Percentiles rank a stretch among this genome's conserved stretches.
Conservation (phyloP, 2,797 vertebrate species). For the Coccyzus lansbergi region DNA sequence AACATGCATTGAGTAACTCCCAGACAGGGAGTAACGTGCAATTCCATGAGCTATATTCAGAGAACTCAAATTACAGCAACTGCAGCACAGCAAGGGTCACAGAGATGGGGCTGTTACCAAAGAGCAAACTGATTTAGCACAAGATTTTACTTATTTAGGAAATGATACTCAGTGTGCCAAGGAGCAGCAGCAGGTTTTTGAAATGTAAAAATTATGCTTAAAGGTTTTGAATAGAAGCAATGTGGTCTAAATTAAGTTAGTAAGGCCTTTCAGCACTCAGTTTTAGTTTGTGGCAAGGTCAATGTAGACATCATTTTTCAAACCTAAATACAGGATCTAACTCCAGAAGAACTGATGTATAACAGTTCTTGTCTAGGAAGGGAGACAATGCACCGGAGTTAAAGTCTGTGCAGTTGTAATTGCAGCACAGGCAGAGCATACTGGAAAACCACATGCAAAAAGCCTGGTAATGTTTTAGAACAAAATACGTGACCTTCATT, state of each 20-base stretch:
- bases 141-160: background rate
- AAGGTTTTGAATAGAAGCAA: background rate
- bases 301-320: background rate
- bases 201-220: background rate
- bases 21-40: accelerated
- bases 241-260: background rate
- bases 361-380: background rate
- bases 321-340: background rate
- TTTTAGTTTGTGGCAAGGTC: background rate
- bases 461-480: background rate
- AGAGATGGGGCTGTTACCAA: background rate
- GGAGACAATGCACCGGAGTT: accelerated
- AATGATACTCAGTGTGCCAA: background rate
- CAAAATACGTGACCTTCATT: accelerated
- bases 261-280: background rate
- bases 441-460: background rate
- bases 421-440: background rate
- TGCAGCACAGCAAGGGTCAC: background rate
- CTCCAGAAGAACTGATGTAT: background rate
- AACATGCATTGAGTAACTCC: accelerated
- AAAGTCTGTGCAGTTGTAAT: accelerated
- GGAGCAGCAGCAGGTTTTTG: background rate
- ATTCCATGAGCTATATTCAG: background rate
- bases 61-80: background rate
- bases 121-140: background rate